A percentile compares a stretch with the other conserved stretches of the same genome.
Evolutionary conservation across 2,888 invertebrate genomes (phyloP).

Genomic region (Lottia gigantea): DNA sequence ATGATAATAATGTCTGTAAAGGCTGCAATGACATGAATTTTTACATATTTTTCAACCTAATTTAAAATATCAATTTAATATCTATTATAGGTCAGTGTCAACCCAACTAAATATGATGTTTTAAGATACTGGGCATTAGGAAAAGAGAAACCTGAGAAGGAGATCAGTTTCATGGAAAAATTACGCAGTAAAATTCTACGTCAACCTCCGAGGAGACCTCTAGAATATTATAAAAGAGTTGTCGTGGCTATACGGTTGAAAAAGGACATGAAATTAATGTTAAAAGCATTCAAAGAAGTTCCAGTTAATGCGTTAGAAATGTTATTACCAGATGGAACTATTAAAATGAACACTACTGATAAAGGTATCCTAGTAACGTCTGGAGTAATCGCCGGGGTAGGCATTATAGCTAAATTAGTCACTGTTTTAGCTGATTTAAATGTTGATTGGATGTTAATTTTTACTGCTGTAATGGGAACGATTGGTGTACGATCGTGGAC

Average conservation of each 20-base stretch:
- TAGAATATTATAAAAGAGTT: conserved; percentile 63
- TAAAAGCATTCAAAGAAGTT: conserved; percentile 67
- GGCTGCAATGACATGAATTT: no score
- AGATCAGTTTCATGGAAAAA: conserved; percentile 31
- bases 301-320: conserved; percentile 60
- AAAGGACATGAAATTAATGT: conserved; percentile 62
- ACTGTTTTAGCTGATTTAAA: conserved; percentile 49
- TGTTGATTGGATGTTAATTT: conserved; percentile 52
- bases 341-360: conserved; percentile 55
- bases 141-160: conserved; percentile 49
- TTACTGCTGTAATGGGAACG: conserved; percentile 48
- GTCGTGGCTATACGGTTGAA: conserved; percentile 64
- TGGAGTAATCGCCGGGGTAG: conserved; percentile 40
- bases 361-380: conserved; percentile 49
- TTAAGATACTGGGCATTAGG: conserved; percentile 66
- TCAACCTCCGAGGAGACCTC: conserved; percentile 35
- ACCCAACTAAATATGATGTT: conserved; percentile 61
- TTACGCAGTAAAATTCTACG: conserved; percentile 24
- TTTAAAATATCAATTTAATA: not conserved
- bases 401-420: conserved; percentile 58
- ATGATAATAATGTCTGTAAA: no score
- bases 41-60: no score
- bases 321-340: conserved; percentile 62
- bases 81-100: conserved; percentile 58
- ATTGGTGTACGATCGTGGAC: conserved; percentile 50